A percentile compares a stretch with the other conserved stretches of the same genome.
These are phyloP conservation scores for Agapetus fuscipes DNA, from an alignment of 2,888 invertebrate species.

Conservation along the genomic window DNA sequence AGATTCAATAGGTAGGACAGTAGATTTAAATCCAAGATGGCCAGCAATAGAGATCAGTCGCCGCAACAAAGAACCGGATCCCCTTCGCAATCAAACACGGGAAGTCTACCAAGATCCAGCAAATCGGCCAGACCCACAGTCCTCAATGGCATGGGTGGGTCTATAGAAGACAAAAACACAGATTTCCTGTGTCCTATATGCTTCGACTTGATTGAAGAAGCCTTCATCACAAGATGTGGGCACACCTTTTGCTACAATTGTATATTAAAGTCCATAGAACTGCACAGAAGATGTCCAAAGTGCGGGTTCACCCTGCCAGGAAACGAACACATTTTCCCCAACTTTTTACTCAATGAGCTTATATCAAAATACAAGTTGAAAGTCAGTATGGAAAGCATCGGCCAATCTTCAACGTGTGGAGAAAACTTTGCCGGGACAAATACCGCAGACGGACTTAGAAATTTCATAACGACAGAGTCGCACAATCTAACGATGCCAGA, in stretches of 20 bases:
- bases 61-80: constrained; percentile 29
- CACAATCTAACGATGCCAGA: constrained; percentile 66
- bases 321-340: constrained; percentile 71
- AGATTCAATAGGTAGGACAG: too few relatives aligned
- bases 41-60: constrained; percentile 28
- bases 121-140: constrained; percentile 32
- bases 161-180: constrained; percentile 57
- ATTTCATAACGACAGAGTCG: constrained; percentile 58
- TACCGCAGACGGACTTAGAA: constrained; percentile 47
- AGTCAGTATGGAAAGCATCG: constrained; percentile 20
- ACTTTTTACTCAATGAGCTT: constrained; percentile 75
- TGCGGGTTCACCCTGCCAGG: constrained; percentile 64
- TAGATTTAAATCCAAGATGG: constrained; percentile 27
- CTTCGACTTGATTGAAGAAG: constrained; percentile 80
- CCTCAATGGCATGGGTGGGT: constrained; percentile 53
- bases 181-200: constrained; percentile 71
- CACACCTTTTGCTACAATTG: constrained; percentile 87
- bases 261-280: constrained; percentile 57
- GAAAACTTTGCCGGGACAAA: too few relatives aligned
- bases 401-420: constrained; percentile 25
- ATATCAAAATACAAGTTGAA: constrained; percentile 60
- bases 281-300: constrained; percentile 67
- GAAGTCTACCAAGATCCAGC: constrained; percentile 26
- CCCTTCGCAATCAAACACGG: constrained; percentile 38
- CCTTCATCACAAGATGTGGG: constrained; percentile 85